These are phyloP conservation scores for Drosophila grimshawi DNA, from an alignment of 1,140 invertebrate species.

Conservation along the genomic window DNA sequence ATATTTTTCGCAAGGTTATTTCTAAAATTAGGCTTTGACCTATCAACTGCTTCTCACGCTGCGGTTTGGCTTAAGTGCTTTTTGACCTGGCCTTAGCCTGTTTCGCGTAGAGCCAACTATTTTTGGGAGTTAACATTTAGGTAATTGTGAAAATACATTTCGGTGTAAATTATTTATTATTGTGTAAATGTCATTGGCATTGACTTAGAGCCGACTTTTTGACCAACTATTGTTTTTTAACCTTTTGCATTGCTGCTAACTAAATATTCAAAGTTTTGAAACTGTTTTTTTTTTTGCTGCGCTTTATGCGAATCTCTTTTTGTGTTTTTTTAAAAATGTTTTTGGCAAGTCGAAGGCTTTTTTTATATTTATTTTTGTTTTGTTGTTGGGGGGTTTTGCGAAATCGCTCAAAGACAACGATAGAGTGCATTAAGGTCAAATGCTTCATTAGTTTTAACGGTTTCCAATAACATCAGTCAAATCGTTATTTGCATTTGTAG, in stretches of 20 bases:
- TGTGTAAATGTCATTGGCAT: background rate
- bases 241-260: conserved; percentile 27
- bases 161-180: conserved; percentile 18
- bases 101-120: background rate
- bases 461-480: conserved; percentile 9
- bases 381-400: background rate
- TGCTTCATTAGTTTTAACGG: conserved; percentile 16
- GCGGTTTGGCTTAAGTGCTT: conserved; percentile 15
- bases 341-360: conserved; percentile 55
- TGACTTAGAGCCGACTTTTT: background rate
- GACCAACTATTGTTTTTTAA: conserved; percentile 22
- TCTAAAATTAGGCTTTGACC: background rate
- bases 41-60: background rate
- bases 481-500: background rate
- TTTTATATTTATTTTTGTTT: background rate
- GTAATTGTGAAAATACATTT: conserved; percentile 43
- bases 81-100: background rate
- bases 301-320: conserved; percentile 14
- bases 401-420: background rate
- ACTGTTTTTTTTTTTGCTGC: conserved; percentile 11
- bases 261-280: background rate
- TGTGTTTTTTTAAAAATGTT: conserved; percentile 7
- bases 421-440: conserved; percentile 18
- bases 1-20: background rate
- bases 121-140: background rate